A percentile compares a stretch with the other conserved stretches of the same genome.
Conservation (phyloP, 2,888 invertebrate species). For the Chloroclystis v-ata region DNA sequence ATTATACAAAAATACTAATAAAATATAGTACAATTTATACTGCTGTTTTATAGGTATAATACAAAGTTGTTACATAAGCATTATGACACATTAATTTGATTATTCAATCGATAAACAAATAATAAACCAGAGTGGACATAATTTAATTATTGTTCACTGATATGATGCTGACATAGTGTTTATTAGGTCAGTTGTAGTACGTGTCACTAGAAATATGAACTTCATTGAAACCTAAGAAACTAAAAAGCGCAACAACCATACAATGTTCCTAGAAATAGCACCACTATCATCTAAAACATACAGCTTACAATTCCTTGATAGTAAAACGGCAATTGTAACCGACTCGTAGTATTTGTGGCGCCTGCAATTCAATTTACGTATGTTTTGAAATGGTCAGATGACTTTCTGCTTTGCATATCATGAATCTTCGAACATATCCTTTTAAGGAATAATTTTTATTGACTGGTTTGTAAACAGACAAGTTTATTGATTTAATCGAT, state of each 20-base stretch:
- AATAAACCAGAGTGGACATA: constrained; percentile 44
- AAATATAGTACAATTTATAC: no score
- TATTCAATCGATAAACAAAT: constrained; percentile 43
- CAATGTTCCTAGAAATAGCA: constrained; percentile 8
- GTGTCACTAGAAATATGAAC: constrained; percentile 52
- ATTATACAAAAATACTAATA: no score
- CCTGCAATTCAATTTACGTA: constrained; percentile 42
- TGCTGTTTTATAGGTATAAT: constrained; percentile 14
- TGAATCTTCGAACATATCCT: constrained; percentile 17
- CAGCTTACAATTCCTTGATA: constrained; percentile 4
- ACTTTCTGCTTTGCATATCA: constrained; percentile 34
- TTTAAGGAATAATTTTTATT: constrained; percentile 8
- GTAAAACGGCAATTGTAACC: constrained; percentile 1
- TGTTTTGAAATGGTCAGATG: constrained; percentile 38
- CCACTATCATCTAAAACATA: constrained; percentile 5
- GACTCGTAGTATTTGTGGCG: constrained; percentile 25
- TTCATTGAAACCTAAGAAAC: constrained; percentile 36
- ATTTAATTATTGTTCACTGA: constrained; percentile 55
- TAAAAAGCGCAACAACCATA: constrained; percentile 11
- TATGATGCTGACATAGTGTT: constrained; percentile 45
- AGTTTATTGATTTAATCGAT: background rate
- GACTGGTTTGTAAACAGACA: constrained; percentile 1
- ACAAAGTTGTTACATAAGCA: constrained; percentile 13
- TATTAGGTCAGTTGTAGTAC: constrained; percentile 57
- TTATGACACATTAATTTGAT: constrained; percentile 16